Evolutionary conservation across 2,113 vertebrate genomes (phyloP), one percentile per base, ranked within the genome.

Genomic region (Pseudorhombus dupliciocellatus): DNA sequence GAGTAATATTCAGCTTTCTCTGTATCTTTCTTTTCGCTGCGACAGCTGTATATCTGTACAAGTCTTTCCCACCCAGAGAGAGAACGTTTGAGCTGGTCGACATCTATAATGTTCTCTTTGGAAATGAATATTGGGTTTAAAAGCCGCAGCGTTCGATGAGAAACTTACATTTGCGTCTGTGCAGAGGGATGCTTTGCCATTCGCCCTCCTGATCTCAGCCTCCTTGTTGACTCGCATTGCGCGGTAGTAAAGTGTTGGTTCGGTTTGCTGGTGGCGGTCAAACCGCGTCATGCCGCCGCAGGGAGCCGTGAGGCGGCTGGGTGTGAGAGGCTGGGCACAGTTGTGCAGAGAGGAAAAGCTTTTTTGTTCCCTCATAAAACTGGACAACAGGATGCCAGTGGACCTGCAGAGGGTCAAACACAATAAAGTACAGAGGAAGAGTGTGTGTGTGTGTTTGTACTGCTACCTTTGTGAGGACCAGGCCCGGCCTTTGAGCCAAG

Each of bases 401-500:
- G 76, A 88, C 81, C 77, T 62, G 34, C 83, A 73, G 75, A 75
- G 77, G 81, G 84, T 82, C 75, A 90, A 84, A 86, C 78, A 88
- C 88, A 90, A 89, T 87, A 88, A 88, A 78, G 78, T 63, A 21
- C 18, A 72, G 75, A 82, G 80, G 89, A 93, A 91, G 94, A 94
- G 66, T 55, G 59, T 60, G 54, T 66, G 73, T 70, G 65, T 2
- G 26, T 28, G 26, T 28, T 28, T 28, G 26, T 28, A 28, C 26
- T 3, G 26, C 26, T 28, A 28, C 5, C 26, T 28, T 28, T 28
- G 26, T 28, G 26, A 28, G 26, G 26, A 28, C 26, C 26, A 28
- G 26, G 2, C 5, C 5, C 5, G 26, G 26, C 26, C 5, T 28
- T 28, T 28, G 5, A 28, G 2, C 26, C 4, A 8, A 40, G 37